Evolutionary conservation across 2,113 vertebrate species (phyloP), one percentile per base, ranked within the genome.

Genomic region (Dolichotis patagonum): DNA sequence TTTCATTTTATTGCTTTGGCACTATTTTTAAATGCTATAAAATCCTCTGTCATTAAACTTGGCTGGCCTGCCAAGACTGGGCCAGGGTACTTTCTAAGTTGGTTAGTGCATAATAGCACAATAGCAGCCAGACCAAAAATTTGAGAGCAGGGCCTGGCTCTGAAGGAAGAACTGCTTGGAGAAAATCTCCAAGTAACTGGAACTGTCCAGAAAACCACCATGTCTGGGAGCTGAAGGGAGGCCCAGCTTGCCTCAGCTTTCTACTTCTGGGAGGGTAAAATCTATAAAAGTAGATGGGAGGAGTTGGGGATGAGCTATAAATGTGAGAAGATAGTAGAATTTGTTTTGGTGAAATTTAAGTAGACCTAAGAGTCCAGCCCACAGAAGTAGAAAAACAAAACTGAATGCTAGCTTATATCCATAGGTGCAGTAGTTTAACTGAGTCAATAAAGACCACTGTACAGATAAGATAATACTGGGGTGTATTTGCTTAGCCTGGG

Each of bases 391-490:
- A 98, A 86, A 96, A 98, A 97, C 0, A 97, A 98, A 98, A 98
- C 85, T 71, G 92, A 98, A 88, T 65, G 87, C 85, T 35, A 60
- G 84, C 89, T 93, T 62, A 87, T 83, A 95, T 96, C 94, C 94
- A 94, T 97, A 96, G 95, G 96, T 98, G 80, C 95, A 92, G 95
- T 95, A 97, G 98, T 98, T 98, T 98, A 98, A 97, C 97, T 96
- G 96, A 98, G 98, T 98, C 98, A 98, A 98, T 98, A 98, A 86
- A 97, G 96, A 93, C 77, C 89, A 96, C 97, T n/a, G 88, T 98
- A 96, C 95, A 98, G 98, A 99, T 99, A 98, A 99, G 98, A 98
- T 98, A 98, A 97, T 98, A 43, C 97, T 94, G 77, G 92, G 93
- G 97, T 97, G 83, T 98, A 98, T 99, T 99, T 98, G 98, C 98